Base-by-base conservation (phyloP, 2,797 vertebrate species). In the Microhierax caerulescens region DNA sequence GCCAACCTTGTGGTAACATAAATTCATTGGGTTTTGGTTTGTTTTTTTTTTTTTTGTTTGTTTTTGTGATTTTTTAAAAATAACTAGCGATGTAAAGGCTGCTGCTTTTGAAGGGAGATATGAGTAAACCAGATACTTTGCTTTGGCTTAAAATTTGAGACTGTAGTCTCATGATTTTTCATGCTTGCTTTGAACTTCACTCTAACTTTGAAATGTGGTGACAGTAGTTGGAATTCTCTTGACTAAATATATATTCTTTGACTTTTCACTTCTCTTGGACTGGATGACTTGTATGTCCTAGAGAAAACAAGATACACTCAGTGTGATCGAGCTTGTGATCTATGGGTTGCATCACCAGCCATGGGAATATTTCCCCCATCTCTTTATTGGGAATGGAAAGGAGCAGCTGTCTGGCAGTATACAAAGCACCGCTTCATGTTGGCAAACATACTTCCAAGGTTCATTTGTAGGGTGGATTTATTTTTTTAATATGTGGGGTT, bases 191-290 rank as follows among this genome's bases (percentile, higher is more conserved):
- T 96, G 87, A 95, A 89, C 63, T 94, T 89, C 45, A 51, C 9
- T 92, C 41, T 91, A 93, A 86, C 80, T 96, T 82, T 92, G 50
- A 94, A 92, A 82, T 82, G 39, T 80, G 70, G 77, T 96, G 96
- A 94, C 91, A 83, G 82, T 51, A 70, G 59, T 41, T 94, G 25
- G 67, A 95, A 84, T 76, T 59, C 7, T 85, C 64, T 89, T 76
- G 70, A 73, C 87, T 94, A 93, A 85, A 51, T 43, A 79, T 89
- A 91, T 92, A 30, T 87, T 91, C 68, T 70, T 91, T 64, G 47
- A 34, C 78, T 89, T 93, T 77, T 23, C 22, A 17, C 30, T 91
- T 90, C 18, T 84, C 32, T 81, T 85, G 60, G 30, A 48, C 59
- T 48, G 25, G 15, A 19, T 82, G 64, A 37, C 67, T 91, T 82